Percentiles rank a stretch among this genome's conserved stretches.
Conservation (phyloP, 2,797 vertebrate species). For the Centroberyx gerrardi region DNA sequence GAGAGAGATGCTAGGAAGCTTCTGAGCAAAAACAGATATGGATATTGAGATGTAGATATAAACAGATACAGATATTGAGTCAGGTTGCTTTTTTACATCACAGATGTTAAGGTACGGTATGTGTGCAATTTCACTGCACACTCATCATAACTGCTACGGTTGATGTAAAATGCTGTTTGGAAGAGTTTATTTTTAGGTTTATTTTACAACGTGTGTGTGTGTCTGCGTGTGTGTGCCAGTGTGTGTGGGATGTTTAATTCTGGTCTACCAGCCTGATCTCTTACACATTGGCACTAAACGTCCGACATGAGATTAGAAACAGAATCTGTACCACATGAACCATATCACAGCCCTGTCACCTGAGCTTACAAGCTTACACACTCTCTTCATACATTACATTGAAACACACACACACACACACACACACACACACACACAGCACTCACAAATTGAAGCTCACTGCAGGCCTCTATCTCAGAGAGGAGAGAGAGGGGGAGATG, state of each 20-base stretch:
- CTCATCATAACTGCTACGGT: background rate
- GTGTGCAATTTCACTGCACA: background rate
- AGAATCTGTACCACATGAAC: slow-evolving; percentile 54
- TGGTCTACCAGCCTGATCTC: slow-evolving; percentile 31
- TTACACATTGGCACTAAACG: slow-evolving; percentile 52
- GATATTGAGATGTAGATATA: too few relatives aligned
- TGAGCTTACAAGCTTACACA: slow-evolving; percentile 39
- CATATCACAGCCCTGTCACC: slow-evolving; percentile 54
- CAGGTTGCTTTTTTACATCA: too few relatives aligned
- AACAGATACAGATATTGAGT: too few relatives aligned
- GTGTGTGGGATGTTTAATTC: slow-evolving; percentile 30
- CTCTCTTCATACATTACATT: slow-evolving; percentile 30
- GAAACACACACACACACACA: slow-evolving; percentile 30
- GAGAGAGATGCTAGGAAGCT: too few relatives aligned
- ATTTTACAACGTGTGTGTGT: slow-evolving; percentile 14
- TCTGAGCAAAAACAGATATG: too few relatives aligned
- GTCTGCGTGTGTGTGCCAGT: background rate
- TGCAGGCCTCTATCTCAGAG: slow-evolving; percentile 26
- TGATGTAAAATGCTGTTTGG: slow-evolving; percentile 12
- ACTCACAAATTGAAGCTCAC: slow-evolving; percentile 36
- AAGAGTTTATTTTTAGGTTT: too few relatives aligned
- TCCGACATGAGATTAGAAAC: slow-evolving; percentile 65
- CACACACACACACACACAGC: slow-evolving; percentile 33
- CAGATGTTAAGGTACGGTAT: too few relatives aligned
- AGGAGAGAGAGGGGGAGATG: slow-evolving; percentile 13